These are phyloP conservation scores for Dinothrombium tinctorium DNA, from an alignment of 1,140 invertebrate genomes.

Conservation along the genomic window DNA sequence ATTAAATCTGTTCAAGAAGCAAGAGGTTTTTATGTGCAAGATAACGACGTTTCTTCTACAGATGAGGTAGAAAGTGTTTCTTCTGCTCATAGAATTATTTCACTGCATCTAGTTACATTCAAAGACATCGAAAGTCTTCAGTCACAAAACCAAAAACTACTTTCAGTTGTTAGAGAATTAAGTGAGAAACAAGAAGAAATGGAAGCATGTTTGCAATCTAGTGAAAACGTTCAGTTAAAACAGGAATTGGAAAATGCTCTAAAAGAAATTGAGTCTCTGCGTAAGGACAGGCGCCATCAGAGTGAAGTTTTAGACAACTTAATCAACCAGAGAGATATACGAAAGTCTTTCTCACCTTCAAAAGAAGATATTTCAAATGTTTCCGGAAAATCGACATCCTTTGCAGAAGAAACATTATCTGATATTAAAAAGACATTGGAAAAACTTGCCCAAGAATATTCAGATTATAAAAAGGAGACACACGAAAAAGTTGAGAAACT, in stretches of 20 bases:
- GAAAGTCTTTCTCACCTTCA: neutral
- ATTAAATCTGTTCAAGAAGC: conserved; percentile 62
- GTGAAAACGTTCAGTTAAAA: conserved; percentile 4
- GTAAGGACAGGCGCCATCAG: conserved; percentile 57
- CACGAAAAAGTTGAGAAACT: conserved; percentile 28
- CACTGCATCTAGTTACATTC: conserved; percentile 61
- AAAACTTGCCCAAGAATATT: neutral
- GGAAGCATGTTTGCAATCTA: conserved; percentile 29
- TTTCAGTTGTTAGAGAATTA: conserved; percentile 52
- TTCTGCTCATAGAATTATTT: conserved; percentile 34
- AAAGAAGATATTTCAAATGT: neutral
- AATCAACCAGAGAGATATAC: neutral
- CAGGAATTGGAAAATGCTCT: conserved; percentile 27
- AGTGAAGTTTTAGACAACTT: conserved; percentile 34
- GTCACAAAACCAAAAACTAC: conserved; percentile 53
- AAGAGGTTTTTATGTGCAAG: conserved; percentile 21
- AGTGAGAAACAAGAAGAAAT: conserved; percentile 50
- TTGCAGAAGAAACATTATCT: conserved; percentile 20
- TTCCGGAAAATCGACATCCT: neutral
- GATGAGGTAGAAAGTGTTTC: neutral
- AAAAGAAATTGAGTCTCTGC: conserved; percentile 38
- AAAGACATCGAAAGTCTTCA: conserved; percentile 64
- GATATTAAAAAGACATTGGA: conserved; percentile 3
- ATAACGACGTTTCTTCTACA: conserved; percentile 9
- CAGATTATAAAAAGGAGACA: neutral